These are phyloP conservation scores for Choristoneura fumiferana DNA, from an alignment of 1,140 invertebrate genomes.

Conservation along the genomic window DNA sequence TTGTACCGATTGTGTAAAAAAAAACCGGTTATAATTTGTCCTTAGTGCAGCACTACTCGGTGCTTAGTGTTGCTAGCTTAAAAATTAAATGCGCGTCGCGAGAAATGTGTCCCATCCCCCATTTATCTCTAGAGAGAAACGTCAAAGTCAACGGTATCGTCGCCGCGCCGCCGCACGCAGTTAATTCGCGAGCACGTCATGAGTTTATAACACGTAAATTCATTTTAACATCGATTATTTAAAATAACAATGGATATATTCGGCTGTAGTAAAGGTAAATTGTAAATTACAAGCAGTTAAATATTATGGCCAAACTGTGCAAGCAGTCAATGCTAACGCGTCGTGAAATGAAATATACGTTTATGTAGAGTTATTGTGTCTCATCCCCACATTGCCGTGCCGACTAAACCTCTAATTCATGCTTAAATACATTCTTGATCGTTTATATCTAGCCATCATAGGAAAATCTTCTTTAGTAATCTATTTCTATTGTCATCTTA, in stretches of 20 bases:
- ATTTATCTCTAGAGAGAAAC: conserved; percentile 1
- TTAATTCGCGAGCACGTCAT: not conserved
- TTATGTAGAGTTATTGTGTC: conserved; percentile 3
- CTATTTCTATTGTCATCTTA: no score
- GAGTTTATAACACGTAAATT: not conserved
- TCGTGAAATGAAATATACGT: conserved; percentile 1
- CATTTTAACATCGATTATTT: conserved; percentile 7
- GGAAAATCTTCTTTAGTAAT: no score
- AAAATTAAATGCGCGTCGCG: not conserved
- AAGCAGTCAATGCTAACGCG: not conserved
- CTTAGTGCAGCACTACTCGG: not conserved
- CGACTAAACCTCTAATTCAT: not conserved
- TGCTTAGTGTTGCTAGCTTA: not conserved
- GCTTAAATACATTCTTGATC: not conserved
- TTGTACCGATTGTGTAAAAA: no score
- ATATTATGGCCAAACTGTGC: not conserved
- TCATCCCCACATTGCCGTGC: not conserved
- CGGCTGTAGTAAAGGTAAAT: not conserved
- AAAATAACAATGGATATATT: not conserved
- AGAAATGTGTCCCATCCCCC: not conserved
- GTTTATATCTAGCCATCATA: no score
- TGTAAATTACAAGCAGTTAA: not conserved
- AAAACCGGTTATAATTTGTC: conserved; percentile 10
- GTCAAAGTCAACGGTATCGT: conserved; percentile 11
- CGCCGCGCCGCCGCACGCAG: not conserved